These are phyloP conservation scores for Caenorhabditis afra DNA, from an alignment of 2,888 invertebrate species.

Conservation along the genomic window DNA sequence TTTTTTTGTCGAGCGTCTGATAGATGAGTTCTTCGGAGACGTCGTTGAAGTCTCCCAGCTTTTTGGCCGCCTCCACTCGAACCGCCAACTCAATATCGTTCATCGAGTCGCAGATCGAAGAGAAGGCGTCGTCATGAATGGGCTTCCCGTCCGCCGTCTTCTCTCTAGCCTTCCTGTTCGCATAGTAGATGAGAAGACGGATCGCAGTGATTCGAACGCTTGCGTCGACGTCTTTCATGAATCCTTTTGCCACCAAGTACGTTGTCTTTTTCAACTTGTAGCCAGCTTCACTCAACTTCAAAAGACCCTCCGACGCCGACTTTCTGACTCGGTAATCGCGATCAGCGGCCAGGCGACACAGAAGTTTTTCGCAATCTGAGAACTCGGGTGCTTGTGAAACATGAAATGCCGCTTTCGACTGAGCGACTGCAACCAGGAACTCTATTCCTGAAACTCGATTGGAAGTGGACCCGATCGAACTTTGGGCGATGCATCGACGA, in stretches of 20 bases:
- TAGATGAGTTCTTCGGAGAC: conserved; percentile 92
- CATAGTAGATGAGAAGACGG: conserved; percentile 52
- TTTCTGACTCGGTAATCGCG: conserved; percentile 67
- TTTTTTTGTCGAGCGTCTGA: conserved; percentile 97
- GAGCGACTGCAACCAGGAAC: conserved; percentile 29
- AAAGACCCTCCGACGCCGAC: conserved; percentile 57
- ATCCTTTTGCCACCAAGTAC: conserved; percentile 39
- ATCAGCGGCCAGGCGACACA: conserved; percentile 47
- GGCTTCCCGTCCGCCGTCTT: not conserved
- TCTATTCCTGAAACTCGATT: conserved; percentile 24
- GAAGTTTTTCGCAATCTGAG: conserved; percentile 26
- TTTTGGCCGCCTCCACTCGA: conserved; percentile 78
- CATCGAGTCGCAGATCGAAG: conserved; percentile 92
- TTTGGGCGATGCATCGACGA: conserved; percentile 24
- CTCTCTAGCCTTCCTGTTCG: conserved; percentile 31
- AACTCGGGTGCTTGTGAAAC: too few species aligned
- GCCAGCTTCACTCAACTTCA: conserved; percentile 9
- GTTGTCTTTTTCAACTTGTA: conserved; percentile 3
- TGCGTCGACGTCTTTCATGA: conserved; percentile 61
- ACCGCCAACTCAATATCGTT: conserved; percentile 88
- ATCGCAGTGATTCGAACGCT: conserved; percentile 65
- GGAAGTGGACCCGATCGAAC: conserved; percentile 15
- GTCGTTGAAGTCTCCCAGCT: conserved; percentile 87
- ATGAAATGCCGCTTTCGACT: not conserved
- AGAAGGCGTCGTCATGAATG: conserved; percentile 91